Evolutionary conservation across 2,797 vertebrate species (phyloP).

Genomic region (Heteromormyrus szaboi): DNA sequence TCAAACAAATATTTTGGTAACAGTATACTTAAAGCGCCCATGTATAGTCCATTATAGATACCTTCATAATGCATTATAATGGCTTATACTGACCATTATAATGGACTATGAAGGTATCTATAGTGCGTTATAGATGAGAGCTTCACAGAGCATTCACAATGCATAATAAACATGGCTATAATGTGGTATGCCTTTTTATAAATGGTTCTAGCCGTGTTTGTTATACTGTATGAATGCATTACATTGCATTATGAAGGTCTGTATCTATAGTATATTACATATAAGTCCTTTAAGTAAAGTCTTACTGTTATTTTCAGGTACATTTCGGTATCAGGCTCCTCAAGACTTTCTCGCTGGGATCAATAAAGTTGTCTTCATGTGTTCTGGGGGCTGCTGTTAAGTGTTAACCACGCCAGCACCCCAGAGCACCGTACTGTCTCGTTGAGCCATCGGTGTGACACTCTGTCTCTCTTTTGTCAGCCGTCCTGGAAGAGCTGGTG

Average conservation of each 20-base stretch:
- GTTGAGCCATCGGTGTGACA: not conserved
- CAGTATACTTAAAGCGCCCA: not conserved
- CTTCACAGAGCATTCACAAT: not conserved
- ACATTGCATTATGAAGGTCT: not conserved
- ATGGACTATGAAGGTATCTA: not conserved
- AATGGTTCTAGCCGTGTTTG: not conserved
- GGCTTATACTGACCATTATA: not conserved
- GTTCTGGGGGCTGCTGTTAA: not conserved
- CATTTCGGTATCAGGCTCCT: not conserved
- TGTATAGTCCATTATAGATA: not conserved
- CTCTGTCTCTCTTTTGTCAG: slow-evolving; percentile 45
- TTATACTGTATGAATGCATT: not conserved
- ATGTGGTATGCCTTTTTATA: not conserved
- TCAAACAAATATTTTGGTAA: not conserved
- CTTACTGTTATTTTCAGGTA: not conserved
- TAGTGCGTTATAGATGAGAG: not conserved
- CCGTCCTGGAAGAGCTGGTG: slow-evolving; percentile 85
- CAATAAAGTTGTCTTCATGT: not conserved
- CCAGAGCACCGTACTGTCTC: not conserved
- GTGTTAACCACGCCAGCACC: not conserved
- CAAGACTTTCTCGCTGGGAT: not conserved
- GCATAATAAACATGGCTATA: not conserved
- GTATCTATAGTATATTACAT: not conserved
- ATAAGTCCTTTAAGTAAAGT: not conserved
- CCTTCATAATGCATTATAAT: not conserved